Base-by-base conservation (phyloP, 2,888 invertebrate species). In the Mesorhabditis spiculigera region DNA sequence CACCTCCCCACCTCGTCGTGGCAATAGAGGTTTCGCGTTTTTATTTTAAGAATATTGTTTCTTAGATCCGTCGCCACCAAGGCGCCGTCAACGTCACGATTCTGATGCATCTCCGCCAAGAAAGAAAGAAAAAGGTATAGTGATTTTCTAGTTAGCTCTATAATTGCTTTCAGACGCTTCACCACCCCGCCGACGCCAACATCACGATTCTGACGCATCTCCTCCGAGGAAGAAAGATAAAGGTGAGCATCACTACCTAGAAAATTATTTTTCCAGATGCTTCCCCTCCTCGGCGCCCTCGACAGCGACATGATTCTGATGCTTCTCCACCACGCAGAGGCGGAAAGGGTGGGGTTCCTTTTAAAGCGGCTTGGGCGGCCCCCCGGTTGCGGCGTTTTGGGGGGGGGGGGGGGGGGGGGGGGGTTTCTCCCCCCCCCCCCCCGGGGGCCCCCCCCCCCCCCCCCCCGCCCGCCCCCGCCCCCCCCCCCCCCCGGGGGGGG, bases 401-500 rank as follows among this genome's bases (percentile, higher is more conserved):
- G n/a, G n/a, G n/a, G n/a, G n/a, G n/a, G n/a, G n/a, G n/a, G n/a
- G n/a, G n/a, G n/a, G n/a, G n/a, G n/a, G n/a, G n/a, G n/a, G n/a
- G n/a, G n/a, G n/a, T n/a, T n/a, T n/a, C n/a, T n/a, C n/a, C n/a
- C n/a, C n/a, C n/a, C n/a, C n/a, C n/a, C n/a, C n/a, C n/a, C n/a
- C n/a, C n/a, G n/a, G n/a, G n/a, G n/a, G n/a, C 62, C 4, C 5
- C 62, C 62, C 41, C 28, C 66, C 50, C 58, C 45, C 16, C 72
- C 63, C 16, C 72, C 67, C 6, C 73, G 64, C 43, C 73, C 66
- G n/a, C 69, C 68, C 4, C 71, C 73, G 42, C 75, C 75, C 16
- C 75, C 75, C n/a, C 75, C 75, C 8, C 45, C 42, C 42, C n/a
- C n/a, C 43, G 75, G 75, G 74, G 75, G 75, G 67, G 75, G 71